Conservation (phyloP, 2,888 invertebrate species). For the Volucella zonaria region DNA sequence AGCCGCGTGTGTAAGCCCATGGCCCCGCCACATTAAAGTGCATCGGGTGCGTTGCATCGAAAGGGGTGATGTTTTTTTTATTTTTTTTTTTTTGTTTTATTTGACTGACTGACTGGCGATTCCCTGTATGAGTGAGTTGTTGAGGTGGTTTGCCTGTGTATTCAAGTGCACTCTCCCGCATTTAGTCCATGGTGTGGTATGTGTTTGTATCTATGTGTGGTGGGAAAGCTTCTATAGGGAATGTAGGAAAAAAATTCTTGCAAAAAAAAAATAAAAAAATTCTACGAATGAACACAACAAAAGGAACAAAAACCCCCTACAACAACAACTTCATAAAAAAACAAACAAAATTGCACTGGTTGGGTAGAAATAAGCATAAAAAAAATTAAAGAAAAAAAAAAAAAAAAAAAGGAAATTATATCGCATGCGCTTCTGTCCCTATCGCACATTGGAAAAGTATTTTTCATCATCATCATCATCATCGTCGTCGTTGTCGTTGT, state of each 20-base stretch:
- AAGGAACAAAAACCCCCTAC: conserved; percentile 39
- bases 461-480: conserved; percentile 67
- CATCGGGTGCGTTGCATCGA: conserved; percentile 58
- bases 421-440: conserved; percentile 77
- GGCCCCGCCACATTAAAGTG: conserved; percentile 47
- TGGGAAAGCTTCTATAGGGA: conserved; percentile 68
- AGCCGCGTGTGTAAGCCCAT: conserved; percentile 23
- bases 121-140: conserved; percentile 19
- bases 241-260: conserved; percentile 53
- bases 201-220: neutral
- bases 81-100: too few relatives aligned
- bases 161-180: conserved; percentile 72
- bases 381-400: conserved; percentile 43
- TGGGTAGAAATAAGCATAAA: conserved; percentile 48
- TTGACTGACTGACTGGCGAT: too few relatives aligned
- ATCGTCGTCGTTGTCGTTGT: conserved; percentile 37
- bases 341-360: conserved; percentile 62
- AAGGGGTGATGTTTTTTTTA: conserved; percentile 50
- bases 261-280: conserved; percentile 37
- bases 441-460: conserved; percentile 76
- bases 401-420: conserved; percentile 75
- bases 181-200: neutral
- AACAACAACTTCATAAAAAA: conserved; percentile 43
- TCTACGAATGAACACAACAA: conserved; percentile 37
- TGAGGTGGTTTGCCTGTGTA: conserved; percentile 32